Base-by-base conservation (phyloP, 2,888 invertebrate species). In the Chesias legatella region DNA sequence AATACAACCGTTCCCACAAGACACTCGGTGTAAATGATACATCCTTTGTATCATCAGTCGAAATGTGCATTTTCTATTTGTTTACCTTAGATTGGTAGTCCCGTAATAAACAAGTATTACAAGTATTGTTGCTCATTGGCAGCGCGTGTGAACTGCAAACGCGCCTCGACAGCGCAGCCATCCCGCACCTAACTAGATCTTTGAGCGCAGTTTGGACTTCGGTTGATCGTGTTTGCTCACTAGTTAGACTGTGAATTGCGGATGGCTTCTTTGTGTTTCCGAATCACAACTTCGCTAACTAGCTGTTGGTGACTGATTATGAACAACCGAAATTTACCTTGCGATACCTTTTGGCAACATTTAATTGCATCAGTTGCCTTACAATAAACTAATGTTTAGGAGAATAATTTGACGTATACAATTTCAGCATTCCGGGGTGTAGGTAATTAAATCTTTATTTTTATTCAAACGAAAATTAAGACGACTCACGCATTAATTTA, bases 171-270 rank as follows among this genome's bases (percentile, higher is more conserved):
- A 73, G 69, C 72, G 73, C 71, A 67, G 67, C 72, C 72, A 77
- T 76, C 60, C 73, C 68, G 61, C 71, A 71, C 66, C 77, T 83
- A 84, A 84, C 83, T 79, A 84, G 79, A 86, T 85, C 84, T 81
- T 84, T 83, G 80, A 81, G 68, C 72, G 67, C 65, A 78, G 78
- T 80, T 79, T 75, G 74, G 79, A 73, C 78, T 74, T 74, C 62
- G 77, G 79, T 77, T 79, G 77, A 81, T 84, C 73, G 76, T 80
- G 69, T 83, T 82, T 82, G 66, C 68, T 57, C 70, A 68, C 80
- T 83, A 82, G 84, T 84, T 84, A 80, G 81, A 70, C 72, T 70
- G 61, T 64, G 70, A 74, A 77, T 76, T 77, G 76, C 55, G 72
- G 72, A 72, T 70, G 62, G 76, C 71, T 83, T 86, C 86, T 85